Evolutionary conservation across 2,113 vertebrate species (phyloP).

Genomic region (Rattus norvegicus): GRCr8 NC_086029.1:18323501-18324000

Average conservation of each 20-base stretch:
- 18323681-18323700: background rate
- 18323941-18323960: background rate
- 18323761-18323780: background rate
- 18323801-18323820: background rate
- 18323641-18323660: background rate
- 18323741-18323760: background rate
- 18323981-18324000: background rate
- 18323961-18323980: background rate
- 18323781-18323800: slow-evolving; percentile 23
- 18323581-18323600: background rate
- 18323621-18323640: background rate
- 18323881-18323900: background rate
- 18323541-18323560: background rate
- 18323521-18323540: background rate
- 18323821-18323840: background rate
- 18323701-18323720: slow-evolving; percentile 21
- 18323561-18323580: background rate
- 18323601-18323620: background rate
- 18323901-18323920: background rate
- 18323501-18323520: background rate
- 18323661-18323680: background rate
- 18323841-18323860: background rate
- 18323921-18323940: background rate
- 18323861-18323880: background rate
- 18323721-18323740: background rate